Evolutionary conservation across 2,113 vertebrate genomes (phyloP), one percentile per base, ranked within the genome.

Genomic region (Arenaria interpres): DNA sequence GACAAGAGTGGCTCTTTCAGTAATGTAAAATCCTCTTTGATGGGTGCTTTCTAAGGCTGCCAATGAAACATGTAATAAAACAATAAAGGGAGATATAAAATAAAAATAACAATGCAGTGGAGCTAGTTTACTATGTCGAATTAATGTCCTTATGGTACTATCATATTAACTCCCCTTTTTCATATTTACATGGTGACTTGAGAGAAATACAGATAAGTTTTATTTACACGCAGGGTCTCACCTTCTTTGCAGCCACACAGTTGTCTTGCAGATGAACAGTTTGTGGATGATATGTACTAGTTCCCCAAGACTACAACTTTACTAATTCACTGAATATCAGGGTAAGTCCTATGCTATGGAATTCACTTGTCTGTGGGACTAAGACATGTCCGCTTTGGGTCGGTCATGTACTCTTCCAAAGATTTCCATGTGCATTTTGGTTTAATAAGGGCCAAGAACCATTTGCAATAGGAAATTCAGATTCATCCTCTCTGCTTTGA

Each of bases 141-240:
- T 89, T 93, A 72, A 75, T 75, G 53, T 87, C 91, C 89, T 95
- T 97, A 84, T 87, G 84, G 73, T 27, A 39, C 62, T 32, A 28
- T 68, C 16, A 37, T 76, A 37, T 85, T 87, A 82, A 82, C 0
- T 5, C 24, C 28, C 6, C 17, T 32, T 81, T 77, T 66, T 75
- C 56, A 54, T 92, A 67, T 74, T 84, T 92, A 63, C 35, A 11
- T 2, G 5, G 37, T 27, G 46, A 60, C 60, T 81, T 21, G 73
- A 75, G 73, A 78, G 51, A 87, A 92, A 84, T 68, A 46, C 6
- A 63, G 56, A n/a, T 21, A 57, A 39, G 11, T 80, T 74, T 74
- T 62, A n/a, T 67, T 91, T 81, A 74, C 13, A 50, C 15, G 17
- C 48, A 7, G 7, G 35, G 20, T 60, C 35, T n/a, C 48, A 63